Conservation (phyloP, 2,797 vertebrate species). For the Peromyscus nudipes region DNA sequence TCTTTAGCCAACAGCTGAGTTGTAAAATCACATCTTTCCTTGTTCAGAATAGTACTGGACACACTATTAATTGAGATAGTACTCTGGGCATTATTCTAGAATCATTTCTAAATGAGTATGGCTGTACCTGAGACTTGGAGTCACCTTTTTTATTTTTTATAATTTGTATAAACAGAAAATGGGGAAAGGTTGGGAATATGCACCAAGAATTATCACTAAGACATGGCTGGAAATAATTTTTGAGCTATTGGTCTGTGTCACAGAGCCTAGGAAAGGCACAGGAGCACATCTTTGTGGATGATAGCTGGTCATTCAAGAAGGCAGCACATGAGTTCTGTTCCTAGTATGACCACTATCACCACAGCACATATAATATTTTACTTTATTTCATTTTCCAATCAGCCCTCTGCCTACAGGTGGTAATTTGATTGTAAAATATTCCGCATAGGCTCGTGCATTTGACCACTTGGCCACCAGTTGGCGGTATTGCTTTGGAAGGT, state of each 20-base stretch:
- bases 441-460: accelerated
- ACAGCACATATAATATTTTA: not conserved
- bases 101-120: not conserved
- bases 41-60: not conserved
- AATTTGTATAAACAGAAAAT: not conserved
- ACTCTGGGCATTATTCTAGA: conserved; percentile 13
- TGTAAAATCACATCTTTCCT: not conserved
- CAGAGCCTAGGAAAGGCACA: not conserved
- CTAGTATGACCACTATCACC: not conserved
- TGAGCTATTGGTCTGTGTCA: not conserved
- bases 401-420: not conserved
- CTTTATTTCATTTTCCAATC: not conserved
- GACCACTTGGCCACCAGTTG: not conserved
- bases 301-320: not conserved
- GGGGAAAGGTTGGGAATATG: not conserved
- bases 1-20: not conserved
- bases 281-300: not conserved
- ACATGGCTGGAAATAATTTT: not conserved
- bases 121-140: not conserved
- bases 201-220: not conserved
- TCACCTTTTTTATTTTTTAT: not conserved
- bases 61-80: not conserved
- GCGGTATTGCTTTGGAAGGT: not conserved
- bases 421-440: not conserved
- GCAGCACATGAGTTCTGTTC: accelerated